Base-by-base conservation (phyloP, 2,888 invertebrate species). In the Lordiphosa andalusiaca region DNA sequence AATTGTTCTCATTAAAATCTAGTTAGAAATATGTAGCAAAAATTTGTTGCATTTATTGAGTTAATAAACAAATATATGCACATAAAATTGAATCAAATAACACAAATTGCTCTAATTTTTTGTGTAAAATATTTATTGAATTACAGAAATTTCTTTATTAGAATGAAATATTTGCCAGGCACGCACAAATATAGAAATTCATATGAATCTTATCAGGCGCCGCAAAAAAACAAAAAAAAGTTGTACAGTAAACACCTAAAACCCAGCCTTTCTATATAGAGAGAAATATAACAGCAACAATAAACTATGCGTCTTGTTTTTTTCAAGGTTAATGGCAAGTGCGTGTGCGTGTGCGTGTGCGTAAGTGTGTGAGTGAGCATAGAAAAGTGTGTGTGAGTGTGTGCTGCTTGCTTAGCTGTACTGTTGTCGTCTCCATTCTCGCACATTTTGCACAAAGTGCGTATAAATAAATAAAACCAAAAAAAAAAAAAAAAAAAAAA, bases 301-400 rank as follows among this genome's bases (percentile, higher is more conserved):
- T 16, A 62, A 53, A 53, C 52, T 53, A 65, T 58, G 67, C 64
- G 69, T 54, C 54, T 50, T 44, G 59, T 58, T 46, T 69, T 77
- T 69, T 84, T 84, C 78, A 80, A 80, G 78, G 78, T 80, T 80
- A 80, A 84, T 73, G 73, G 66, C 77, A 84, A 84, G 84, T 80
- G 78, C 82, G 84, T 81, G 73, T 19, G 16, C n/a, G n/a, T n/a
- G n/a, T 69, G 72, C 57, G 55, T 39, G 30, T 53, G 51, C 33
- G 40, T 46, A 37, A 19, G 55, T 52, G 42, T 37, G 52, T 19
- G 46, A 36, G 25, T 50, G 47, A 44, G 52, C 41, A 50, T 58
- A 33, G 23, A 49, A 13, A 12, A 9, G 10, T 46, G 50, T 42
- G 33, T 21, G 47, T 49, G 37, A 4, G 35, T 55, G 67, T 25